A percentile compares a stretch with the other conserved stretches of the same genome.
These are phyloP conservation scores for Acanthaster planci DNA, from an alignment of 35 echinoderm and acorn worm genomes.

Conservation along the genomic window DNA sequence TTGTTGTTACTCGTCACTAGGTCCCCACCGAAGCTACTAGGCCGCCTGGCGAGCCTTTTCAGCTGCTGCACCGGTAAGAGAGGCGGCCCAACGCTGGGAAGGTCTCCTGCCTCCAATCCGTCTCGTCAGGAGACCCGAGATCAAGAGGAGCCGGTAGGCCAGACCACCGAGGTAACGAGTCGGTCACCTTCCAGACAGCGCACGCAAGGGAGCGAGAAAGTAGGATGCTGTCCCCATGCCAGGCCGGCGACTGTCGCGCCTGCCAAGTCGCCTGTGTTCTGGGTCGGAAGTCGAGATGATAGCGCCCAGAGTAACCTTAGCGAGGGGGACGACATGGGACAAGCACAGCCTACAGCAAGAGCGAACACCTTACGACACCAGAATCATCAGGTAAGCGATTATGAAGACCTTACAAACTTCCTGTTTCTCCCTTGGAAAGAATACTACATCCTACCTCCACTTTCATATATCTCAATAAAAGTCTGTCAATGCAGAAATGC, in stretches of 20 bases:
- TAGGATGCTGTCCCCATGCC: not conserved
- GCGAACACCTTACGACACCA: not conserved
- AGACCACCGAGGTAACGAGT: not conserved
- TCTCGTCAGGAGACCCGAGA: not conserved
- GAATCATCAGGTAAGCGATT: not conserved
- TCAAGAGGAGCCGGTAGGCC: not conserved
- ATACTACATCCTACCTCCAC: no score
- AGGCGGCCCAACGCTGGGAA: not conserved
- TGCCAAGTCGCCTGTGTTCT: not conserved
- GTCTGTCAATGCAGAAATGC: no score
- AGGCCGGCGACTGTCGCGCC: not conserved
- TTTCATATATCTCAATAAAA: no score
- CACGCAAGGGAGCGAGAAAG: not conserved
- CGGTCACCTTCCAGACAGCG: no score
- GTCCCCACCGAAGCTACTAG: not conserved
- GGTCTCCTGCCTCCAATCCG: not conserved
- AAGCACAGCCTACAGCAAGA: not conserved
- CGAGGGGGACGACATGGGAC: not conserved
- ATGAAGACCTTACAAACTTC: not conserved
- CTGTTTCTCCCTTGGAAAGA: no score
- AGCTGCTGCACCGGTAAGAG: not conserved
- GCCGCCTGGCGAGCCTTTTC: not conserved
- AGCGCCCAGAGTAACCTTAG: not conserved
- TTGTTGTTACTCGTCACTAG: not conserved
- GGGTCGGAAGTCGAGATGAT: not conserved